Evolutionary conservation across 35 echinoderm and acorn worm genomes (phyloP), one percentile per base, ranked within the genome.

Genomic region (Holothuria glaberrima): DNA sequence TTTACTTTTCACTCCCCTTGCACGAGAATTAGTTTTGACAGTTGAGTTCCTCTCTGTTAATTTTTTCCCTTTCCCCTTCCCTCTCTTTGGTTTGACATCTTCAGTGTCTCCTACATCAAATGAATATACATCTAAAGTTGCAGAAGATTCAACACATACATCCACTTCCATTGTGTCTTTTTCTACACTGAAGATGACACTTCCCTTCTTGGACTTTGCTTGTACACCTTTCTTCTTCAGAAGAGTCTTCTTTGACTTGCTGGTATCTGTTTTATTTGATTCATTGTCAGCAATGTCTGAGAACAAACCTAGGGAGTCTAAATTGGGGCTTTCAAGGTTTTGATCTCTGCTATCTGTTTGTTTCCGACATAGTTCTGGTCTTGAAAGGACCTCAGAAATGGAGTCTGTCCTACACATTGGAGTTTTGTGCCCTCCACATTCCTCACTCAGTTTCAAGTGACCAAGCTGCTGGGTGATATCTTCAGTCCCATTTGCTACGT

Each of bases 11-110:
- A 21, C 80, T 84, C 29, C 33, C 80, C 30, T 84, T 59, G 80
- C 20, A 31, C 57, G 6, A 84, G 80, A 59, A 17, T 31, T 28
- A 29, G 29, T 84, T 29, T 30, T 84, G 28, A 33, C 52, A 82
- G 79, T 33, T n/a, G 48, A 26, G 12, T 36, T 26, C 21, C 7
- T 48, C 13, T 77, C 89, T 64, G 58, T 26, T 24, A 19, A 56
- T 44, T 86, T 91, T 60, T 83, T 91, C 19, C 62, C 68, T 27
- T 29, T 82, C 18, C 68, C 90, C 50, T 61, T 86, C 30, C 81
- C 90, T 48, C 81, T 86, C 68, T 86, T 91, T 54, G 90, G 68
- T 64, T 84, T 84, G 14, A 19, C 58, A 28, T 84, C 80, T 27
- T 31, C 56, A 27, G 10, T 54, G 50, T 54, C 29, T 16, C 13